phyloP scores from a whole-genome alignment of 2,113 vertebrate genomes.

The Sinocyclocheilus anophthalmus region DNA sequence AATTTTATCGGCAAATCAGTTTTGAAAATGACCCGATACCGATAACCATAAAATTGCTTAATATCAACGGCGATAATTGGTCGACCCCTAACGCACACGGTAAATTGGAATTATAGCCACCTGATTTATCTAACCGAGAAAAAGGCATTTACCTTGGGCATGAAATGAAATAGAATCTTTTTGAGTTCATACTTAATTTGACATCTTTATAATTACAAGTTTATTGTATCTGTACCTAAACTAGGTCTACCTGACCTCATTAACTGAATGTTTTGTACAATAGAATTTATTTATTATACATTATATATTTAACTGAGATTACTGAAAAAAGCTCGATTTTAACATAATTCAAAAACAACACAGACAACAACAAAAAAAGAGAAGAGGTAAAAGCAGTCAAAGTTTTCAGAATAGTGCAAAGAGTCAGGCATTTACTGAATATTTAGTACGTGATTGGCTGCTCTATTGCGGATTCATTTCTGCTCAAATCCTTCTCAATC shows the following conservation, averaged over 20 bases:
- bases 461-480: background rate
- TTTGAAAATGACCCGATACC: too few relatives aligned
- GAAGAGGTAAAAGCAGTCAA: background rate
- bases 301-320: background rate
- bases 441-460: background rate
- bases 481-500: background rate
- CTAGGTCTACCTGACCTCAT: background rate
- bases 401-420: conserved; percentile 5
- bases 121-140: background rate
- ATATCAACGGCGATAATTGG: too few relatives aligned
- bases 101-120: background rate
- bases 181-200: background rate
- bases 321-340: background rate
- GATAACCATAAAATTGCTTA: too few relatives aligned
- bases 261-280: conserved; percentile 10
- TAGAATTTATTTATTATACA: background rate
- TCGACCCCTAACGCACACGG: too few relatives aligned
- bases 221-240: conserved; percentile 11
- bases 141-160: background rate
- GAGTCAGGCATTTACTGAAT: conserved; percentile 9
- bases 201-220: background rate
- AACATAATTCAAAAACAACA: background rate
- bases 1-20: too few relatives aligned
- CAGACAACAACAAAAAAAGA: background rate
- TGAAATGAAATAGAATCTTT: background rate